phyloP scores from a whole-genome alignment of 1,140 invertebrate genomes.

The Pseudobourletiella spinata region DNA sequence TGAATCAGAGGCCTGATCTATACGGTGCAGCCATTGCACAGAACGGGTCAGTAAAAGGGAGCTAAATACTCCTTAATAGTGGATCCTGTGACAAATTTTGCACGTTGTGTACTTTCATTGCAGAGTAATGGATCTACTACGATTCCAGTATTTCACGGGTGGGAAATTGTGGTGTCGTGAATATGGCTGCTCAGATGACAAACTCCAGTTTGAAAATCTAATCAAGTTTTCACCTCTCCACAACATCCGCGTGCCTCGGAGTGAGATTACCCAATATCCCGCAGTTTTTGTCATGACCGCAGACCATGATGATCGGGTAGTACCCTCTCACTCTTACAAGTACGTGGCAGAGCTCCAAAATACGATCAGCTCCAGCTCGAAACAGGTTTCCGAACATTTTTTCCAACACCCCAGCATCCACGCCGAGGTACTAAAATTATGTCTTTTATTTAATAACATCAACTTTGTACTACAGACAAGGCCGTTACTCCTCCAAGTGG shows the following conservation, averaged over 20 bases:
- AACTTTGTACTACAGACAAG: constrained; percentile 40
- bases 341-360: constrained; percentile 86
- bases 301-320: constrained; percentile 53
- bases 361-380: constrained; percentile 50
- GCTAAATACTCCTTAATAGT: too few relatives aligned
- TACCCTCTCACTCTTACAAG: constrained; percentile 91
- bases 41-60: constrained; percentile 79
- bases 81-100: background rate
- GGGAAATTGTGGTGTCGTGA: constrained; percentile 94
- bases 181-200: constrained; percentile 85
- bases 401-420: constrained; percentile 80
- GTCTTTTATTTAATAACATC: constrained; percentile 71
- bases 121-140: constrained; percentile 12
- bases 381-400: constrained; percentile 45
- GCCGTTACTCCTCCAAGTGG: background rate
- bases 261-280: constrained; percentile 50
- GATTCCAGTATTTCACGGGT: constrained; percentile 97
- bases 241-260: constrained; percentile 67
- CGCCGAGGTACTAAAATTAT: constrained; percentile 96
- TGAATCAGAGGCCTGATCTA: constrained; percentile 92
- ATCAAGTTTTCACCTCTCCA: constrained; percentile 92
- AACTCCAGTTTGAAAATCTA: constrained; percentile 78
- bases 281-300: constrained; percentile 56
- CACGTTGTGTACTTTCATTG: constrained; percentile 6
- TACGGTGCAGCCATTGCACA: constrained; percentile 82